These are phyloP conservation scores for Sebastes reedi DNA, from an alignment of 2,797 vertebrate species.

Conservation along the genomic window DNA sequence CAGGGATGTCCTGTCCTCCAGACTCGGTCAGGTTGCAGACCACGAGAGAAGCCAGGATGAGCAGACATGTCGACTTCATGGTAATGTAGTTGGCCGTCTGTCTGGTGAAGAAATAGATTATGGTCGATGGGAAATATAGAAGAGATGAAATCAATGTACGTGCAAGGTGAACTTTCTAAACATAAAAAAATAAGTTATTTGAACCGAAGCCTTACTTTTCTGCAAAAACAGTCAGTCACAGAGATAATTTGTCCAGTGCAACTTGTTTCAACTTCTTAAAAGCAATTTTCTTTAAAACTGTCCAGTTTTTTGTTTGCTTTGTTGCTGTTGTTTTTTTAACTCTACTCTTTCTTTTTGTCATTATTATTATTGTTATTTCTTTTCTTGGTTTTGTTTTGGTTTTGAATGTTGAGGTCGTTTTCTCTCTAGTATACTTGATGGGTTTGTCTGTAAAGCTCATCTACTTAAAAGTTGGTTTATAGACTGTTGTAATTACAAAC, in stretches of 20 bases:
- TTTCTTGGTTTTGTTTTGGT: too few species aligned
- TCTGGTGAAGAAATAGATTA: not conserved
- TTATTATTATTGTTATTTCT: too few species aligned
- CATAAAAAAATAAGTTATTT: not conserved
- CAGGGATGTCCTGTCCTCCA: slow-evolving; percentile 76
- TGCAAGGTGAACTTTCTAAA: not conserved
- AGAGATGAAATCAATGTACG: not conserved
- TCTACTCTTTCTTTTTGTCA: too few species aligned
- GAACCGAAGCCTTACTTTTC: not conserved
- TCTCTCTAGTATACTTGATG: too few species aligned
- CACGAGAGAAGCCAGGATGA: slow-evolving; percentile 81
- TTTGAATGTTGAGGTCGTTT: too few species aligned
- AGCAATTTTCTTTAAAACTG: not conserved
- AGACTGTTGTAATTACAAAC: too few species aligned
- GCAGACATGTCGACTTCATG: slow-evolving; percentile 83
- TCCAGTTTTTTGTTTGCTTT: too few species aligned
- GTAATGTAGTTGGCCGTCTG: slow-evolving; percentile 45
- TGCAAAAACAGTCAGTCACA: not conserved
- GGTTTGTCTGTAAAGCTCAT: too few species aligned
- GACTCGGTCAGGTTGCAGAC: slow-evolving; percentile 74
- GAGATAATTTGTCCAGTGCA: not conserved
- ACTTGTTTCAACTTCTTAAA: not conserved
- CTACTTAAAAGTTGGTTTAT: too few species aligned
- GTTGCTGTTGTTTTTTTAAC: too few species aligned
- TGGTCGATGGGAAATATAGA: not conserved